Evolutionary conservation across 1,140 invertebrate genomes (phyloP), one percentile per base, ranked within the genome.

Genomic region (Sminthurinus signatus): DNA sequence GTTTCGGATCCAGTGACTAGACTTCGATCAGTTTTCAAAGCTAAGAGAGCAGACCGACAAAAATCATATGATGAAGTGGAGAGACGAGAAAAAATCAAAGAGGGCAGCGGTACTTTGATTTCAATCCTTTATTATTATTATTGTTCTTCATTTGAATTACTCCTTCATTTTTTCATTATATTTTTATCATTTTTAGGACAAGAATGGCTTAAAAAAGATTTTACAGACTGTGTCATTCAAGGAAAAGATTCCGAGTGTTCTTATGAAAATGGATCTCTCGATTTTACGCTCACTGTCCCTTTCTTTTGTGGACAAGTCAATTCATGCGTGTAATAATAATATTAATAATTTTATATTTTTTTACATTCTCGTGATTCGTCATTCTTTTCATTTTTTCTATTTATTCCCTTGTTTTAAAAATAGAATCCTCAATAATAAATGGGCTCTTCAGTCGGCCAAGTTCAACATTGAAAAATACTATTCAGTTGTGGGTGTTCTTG

Each of bases 401-500:
- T 42, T 42, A 42, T 12, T 42, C n/a, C 39, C 39, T 42, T 42
- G 39, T 42, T n/a, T 42, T 42, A n/a, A n/a, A n/a, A n/a, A 25
- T 50, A 70, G 69, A 28, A 23, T 59, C n/a, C 60, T 70, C 21
- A 67, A 70, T 50, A 43, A 70, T 23, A 52, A 64, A 12, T 88
- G 87, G 67, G 89, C 89, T 1, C 74, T 92, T 62, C 86, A 91
- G 73, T 82, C 84, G 69, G 89, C 90, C 0, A 93, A 92, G 76
- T 79, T 84, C 58, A 88, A 88, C 1, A 88, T 92, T 1, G 89
- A 92, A 73, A 83, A 85, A 70, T 85, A 91, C 72, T 93, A 92
- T 73, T 86, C 89, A 0, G 89, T 92, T 0, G 89, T 93, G 4
- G 89, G 90, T 0, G 87, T 93, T 4, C 78, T 92, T 0, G 89